Conservation (phyloP, 2,888 invertebrate genomes). For the Ophion costatus region DNA sequence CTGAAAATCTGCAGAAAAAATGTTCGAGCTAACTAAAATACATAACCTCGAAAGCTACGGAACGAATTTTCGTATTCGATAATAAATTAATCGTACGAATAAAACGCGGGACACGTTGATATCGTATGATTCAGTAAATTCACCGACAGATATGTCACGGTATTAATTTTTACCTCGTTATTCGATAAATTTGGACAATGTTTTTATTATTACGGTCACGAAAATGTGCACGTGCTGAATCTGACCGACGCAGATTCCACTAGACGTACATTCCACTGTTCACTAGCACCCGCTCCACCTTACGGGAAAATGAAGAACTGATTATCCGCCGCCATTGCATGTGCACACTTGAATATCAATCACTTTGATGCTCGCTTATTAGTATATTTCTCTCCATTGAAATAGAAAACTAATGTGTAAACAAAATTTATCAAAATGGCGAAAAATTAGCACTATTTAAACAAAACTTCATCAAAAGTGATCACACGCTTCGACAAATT, state of each 20-base stretch:
- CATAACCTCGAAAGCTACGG: constrained; percentile 30
- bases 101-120: neutral
- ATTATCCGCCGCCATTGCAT: no score
- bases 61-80: neutral
- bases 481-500: no score
- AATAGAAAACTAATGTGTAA: no score
- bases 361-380: no score
- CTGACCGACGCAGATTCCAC: neutral
- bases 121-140: neutral
- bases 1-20: constrained; percentile 9
- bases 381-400: no score
- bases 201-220: neutral
- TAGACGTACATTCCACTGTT: neutral
- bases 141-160: neutral
- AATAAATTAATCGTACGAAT: neutral
- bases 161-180: neutral
- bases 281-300: neutral
- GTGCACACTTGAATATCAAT: no score
- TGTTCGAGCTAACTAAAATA: neutral
- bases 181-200: neutral
- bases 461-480: no score
- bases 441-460: no score
- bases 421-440: no score
- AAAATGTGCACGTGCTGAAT: constrained; percentile 17
- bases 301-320: neutral